Base-by-base conservation (phyloP, 2,888 invertebrate species). In the Bimastos eiseni region DNA sequence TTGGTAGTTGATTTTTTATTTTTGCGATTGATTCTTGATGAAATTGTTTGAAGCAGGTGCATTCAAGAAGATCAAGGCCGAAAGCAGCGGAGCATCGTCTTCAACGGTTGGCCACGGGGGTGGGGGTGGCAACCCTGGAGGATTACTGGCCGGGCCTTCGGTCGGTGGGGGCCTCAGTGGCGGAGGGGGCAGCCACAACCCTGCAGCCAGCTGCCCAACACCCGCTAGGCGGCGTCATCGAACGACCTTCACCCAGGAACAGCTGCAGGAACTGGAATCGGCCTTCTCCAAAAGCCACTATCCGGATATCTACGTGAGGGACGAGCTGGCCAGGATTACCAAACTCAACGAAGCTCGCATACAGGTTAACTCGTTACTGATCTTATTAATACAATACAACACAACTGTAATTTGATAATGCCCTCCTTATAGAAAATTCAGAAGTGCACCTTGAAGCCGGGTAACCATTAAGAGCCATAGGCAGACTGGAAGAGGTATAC, bases 271-370 rank as follows among this genome's bases (percentile, higher is more conserved):
- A 96, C 96, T 99, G 96, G 99, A 99, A 96, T 97, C 98, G 93
- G 99, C 99, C 93, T 99, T 99, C 96, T 97, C 98, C 94, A 99
- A 99, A 96, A 98, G 98, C 93, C 99, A 99, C 96, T 99, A 99
- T 95, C 99, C 99, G 83, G 99, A 99, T 96, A 99, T 99, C 95
- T 99, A 99, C 96, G 99, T 99, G 95, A 96, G 99, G 95, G 99
- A 99, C 96, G 99, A 99, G 96, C 96, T 99, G 95, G 99, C 99
- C 93, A 96, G 99, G 95, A 98, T 98, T 94, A 99, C 99, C 93
- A 99, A 99, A 96, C 97, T 99, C 94, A 99, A 99, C 96, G 99
- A 99, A 96, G 99, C 99, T 92, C 96, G 99, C 95, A 99, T 99
- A 96, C 99, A 99, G 97, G 99, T 99, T n/a, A n/a, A n/a, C 70